Evolutionary conservation across 2,888 invertebrate species (phyloP), one percentile per base, ranked within the genome.

Genomic region (Atethmia centrago): DNA sequence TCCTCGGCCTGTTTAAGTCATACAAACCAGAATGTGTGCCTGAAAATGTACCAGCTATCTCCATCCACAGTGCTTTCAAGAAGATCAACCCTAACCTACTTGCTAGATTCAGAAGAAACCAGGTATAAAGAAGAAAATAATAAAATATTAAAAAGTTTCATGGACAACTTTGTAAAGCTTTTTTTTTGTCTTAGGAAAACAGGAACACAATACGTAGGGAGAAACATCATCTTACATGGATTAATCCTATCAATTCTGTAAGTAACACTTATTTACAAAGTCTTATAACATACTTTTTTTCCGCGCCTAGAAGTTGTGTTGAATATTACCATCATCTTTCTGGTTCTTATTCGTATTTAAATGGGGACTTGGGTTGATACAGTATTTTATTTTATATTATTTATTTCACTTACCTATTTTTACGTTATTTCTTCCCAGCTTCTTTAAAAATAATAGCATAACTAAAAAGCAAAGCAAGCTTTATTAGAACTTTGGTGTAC

Each of bases 11-110:
- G 55, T 96, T 95, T 85, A 96, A 96, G 85, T 95, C 96, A 0
- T 96, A 95, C 84, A 95, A 92, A 82, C 96, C 96, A 0, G 96
- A 96, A 80, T 94, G 92, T 91, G 96, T 96, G 2, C 96, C 96
- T 0, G 96, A 96, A 79, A 92, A 94, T 80, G 84, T 96, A 0
- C 95, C 96, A 0, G 93, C 94, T 2, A 92, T 95, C 55, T 94
- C 96, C 2, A 90, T 95, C 72, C 93, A 95, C 72, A 92, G 92
- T 42, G 93, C 93, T 10, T 96, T 96, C 81, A 94, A 91, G 83
- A 96, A 95, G 85, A 84, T 94, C 21, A 95, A 96, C 85, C 74
- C 77, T 7, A 81, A 82, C 47, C 85, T 96, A 8, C 74, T 94
- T 21, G 85, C 80, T n/a, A 92, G 94, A 68, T 96, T 96, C 68